These are phyloP conservation scores for Volucella zonaria DNA, from an alignment of 2,888 invertebrate species.

Conservation along the genomic window DNA sequence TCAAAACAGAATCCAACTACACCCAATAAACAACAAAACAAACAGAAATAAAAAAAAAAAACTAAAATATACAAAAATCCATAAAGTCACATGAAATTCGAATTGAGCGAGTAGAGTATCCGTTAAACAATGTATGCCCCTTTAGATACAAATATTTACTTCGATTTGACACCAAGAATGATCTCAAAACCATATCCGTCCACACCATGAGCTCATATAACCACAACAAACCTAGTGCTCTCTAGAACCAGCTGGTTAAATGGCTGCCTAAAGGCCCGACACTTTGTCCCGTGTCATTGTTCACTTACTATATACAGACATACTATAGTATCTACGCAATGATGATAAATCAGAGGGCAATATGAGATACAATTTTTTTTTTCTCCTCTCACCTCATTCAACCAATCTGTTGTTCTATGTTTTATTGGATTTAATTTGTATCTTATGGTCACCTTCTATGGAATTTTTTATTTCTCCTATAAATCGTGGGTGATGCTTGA, in stretches of 20 bases:
- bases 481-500: not conserved
- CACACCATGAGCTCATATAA: constrained; percentile 13
- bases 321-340: constrained; percentile 15
- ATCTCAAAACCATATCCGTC: constrained; percentile 29
- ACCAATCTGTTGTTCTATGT: not conserved
- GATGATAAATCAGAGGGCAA: constrained; percentile 66
- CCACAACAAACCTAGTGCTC: not conserved
- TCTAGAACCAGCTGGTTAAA: not conserved
- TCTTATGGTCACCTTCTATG: constrained; percentile 48
- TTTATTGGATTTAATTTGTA: constrained; percentile 64
- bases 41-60: no score
- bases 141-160: constrained; percentile 49
- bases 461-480: not conserved
- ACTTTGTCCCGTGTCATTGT: constrained; percentile 36
- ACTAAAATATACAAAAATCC: constrained; percentile 34
- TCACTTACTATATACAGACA: not conserved
- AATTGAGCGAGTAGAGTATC: constrained; percentile 16
- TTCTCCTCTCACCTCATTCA: not conserved
- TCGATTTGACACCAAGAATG: constrained; percentile 70
- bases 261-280: not conserved
- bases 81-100: constrained; percentile 51
- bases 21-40: constrained; percentile 2
- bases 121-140: not conserved
- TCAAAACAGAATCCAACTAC: constrained; percentile 34
- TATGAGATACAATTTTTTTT: constrained; percentile 41